Evolutionary conservation across 2,888 invertebrate species (phyloP), one percentile per base, ranked within the genome.

Genomic region (Lithophane socia): DNA sequence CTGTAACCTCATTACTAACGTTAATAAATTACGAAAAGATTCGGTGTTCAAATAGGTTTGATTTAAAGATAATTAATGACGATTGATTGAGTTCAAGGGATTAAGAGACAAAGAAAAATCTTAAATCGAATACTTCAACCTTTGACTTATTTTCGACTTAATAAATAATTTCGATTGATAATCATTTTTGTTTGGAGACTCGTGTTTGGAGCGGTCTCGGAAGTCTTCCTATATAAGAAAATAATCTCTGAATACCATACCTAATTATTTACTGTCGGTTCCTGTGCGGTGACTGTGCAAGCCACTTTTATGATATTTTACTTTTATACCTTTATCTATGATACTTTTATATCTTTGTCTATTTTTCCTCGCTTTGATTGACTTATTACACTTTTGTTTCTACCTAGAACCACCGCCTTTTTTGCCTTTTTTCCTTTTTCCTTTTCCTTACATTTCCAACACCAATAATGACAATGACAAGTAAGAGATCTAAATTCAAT

Each of bases 1-100:
- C n/a, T 29, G 29, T 29, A 58, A 24, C 13, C 3, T 58, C 24
- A 58, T 13, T 24, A 24, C 16, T 63, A 63, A 80, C 21, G 44
- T 47, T 16, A 61, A 29, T 9, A 80, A 77, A 56, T 63, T 47
- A 47, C 44, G 9, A 47, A 47, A 24, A 37, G 42, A 21, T 16
- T 10, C 3, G 12, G 7, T 47, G 16, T 49, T 79, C 16, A 60
- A 60, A 42, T 42, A 21, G 8, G 37, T 37, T 60, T 80, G 54
- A 73, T 80, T 77, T 44, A 80, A 16, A 5, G 24, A 47, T 21
- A 73, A 61, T 73, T 54, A 61, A 77, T 13, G 37, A 24, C 24
- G 47, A 75, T 60, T 60, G 24, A 75, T 54, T 13, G 65, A 65
- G 37, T 82, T 78, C 8, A 37, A 24, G 54, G 21, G 47, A 60